phyloP scores from a whole-genome alignment of 2,888 invertebrate genomes.

The Pristionchus exspectatus region DNA sequence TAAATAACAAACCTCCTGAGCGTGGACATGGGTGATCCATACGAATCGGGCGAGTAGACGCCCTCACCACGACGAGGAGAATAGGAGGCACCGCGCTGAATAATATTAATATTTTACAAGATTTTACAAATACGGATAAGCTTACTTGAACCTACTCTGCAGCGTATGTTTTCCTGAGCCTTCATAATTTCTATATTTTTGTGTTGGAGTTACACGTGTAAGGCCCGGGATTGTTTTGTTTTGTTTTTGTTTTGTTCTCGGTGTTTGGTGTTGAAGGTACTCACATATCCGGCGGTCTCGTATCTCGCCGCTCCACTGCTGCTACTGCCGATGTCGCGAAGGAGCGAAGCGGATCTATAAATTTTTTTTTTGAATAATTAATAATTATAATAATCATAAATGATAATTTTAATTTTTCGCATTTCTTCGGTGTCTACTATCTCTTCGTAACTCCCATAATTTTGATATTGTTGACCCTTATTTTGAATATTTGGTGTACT shows the following conservation, averaged over 20 bases:
- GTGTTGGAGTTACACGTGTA: too few relatives aligned
- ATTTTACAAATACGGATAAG: too few relatives aligned
- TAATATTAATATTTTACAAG: not conserved
- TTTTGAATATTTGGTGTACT: too few relatives aligned
- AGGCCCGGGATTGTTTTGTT: too few relatives aligned
- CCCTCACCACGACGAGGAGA: constrained; percentile 49
- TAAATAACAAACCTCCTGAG: not conserved
- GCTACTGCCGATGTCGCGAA: constrained; percentile 18
- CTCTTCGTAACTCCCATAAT: not conserved
- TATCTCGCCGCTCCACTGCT: constrained; percentile 3
- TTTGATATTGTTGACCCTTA: too few relatives aligned
- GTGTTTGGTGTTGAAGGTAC: not conserved
- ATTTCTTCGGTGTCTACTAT: not conserved
- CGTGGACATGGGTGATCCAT: constrained; percentile 24
- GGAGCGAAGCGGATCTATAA: constrained; percentile 22
- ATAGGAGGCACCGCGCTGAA: constrained; percentile 46
- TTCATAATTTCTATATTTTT: not conserved
- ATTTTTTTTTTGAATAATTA: not conserved
- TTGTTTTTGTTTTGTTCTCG: too few relatives aligned
- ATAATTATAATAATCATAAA: not conserved
- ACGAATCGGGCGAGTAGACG: not conserved
- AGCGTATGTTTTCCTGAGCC: too few relatives aligned
- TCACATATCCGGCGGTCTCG: constrained; percentile 4
- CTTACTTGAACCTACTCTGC: not conserved
- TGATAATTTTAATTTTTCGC: not conserved